Evolutionary conservation across 2,797 vertebrate genomes (phyloP), one percentile per base, ranked within the genome.

Genomic region (Australoheros facetus): DNA sequence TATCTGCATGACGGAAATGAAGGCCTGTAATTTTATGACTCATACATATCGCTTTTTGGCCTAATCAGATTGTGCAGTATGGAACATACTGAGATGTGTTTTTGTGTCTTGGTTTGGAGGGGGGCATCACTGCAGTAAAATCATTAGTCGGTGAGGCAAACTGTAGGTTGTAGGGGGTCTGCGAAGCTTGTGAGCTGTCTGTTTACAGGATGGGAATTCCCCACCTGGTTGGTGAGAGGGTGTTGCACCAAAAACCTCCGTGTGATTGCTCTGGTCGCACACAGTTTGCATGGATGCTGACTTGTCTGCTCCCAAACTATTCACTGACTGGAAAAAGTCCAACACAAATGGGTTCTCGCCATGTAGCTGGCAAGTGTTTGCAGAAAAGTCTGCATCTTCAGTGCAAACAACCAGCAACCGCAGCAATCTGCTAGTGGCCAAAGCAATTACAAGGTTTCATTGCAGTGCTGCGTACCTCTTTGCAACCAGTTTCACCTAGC

Each of bases 1-100:
- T 60, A 81, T 85, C 82, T 77, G 83, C 10, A 1, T 13, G 45
- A 56, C 14, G 30, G 56, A 85, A 86, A 81, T 71, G 56, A 83
- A 85, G 70, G 37, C 30, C 60, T 64, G 16, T 74, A 26, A 62
- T 77, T 69, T 69, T 51, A 69, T 30, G 42, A 28, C 53, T 79
- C 71, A 7, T 23, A 73, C 75, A 21, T 42, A 78, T 79, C 71
- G 54, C 54, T 66, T 54, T 51, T 28, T 69, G 64, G 26, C 26
- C 51, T 56, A 54, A 80, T 83, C 73, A 80, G 77, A 74, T 75
- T 60, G 21, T 19, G 45, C 5, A 74, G 69, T 66, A 57, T 42
- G 30, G 75, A 73, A 59, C n/a, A 51, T 73, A 28, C 54, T 39
- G 28, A 73, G 13, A 45, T 69, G 6, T 19, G 17, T 37, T 59